Base-by-base conservation (phyloP, 2,888 invertebrate species). In the Cephus pulcher region DNA sequence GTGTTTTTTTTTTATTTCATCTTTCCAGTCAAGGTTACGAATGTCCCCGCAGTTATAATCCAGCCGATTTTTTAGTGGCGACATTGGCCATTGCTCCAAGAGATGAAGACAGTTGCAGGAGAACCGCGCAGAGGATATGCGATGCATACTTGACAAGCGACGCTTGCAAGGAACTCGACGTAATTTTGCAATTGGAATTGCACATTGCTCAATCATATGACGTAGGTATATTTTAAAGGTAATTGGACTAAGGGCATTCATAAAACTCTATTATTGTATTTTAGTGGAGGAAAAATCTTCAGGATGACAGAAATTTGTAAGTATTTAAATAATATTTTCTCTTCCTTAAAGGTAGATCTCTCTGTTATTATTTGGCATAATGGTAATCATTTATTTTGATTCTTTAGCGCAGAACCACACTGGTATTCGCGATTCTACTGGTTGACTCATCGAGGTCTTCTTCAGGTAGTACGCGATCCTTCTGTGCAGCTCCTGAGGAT, bases 11-110 rank as follows among this genome's bases (percentile, higher is more conserved):
- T 35, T 35, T 40, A 33, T 80, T 71, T 75, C 68, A 23, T 75
- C 34, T 81, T 87, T 89, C 9, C 90, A 96, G 96, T 77, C 92
- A 95, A 75, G 96, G 96, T 15, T 96, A 96, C 90, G 92, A 93
- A 70, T 97, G 97, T 85, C 98, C 98, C 0, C 92, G 94, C 68
- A 95, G 95, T 76, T 98, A 96, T 92, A 98, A 98, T 90, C 97
- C 97, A 0, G 97, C 98, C 0, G 98, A 98, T 90, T 97, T 96
- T 92, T 95, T 97, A 87, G 96, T 98, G 82, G 95, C 96, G 84
- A 95, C 96, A 0, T 91, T 98, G 82, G 97, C 98, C 0, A 93
- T 96, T 1, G 95, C 95, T 34, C 96, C 97, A 0, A 96, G 96
- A 6, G 94, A 95, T 1, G 97, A 97, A 89, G 93, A 94, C 15